Evolutionary conservation across 2,113 vertebrate genomes (phyloP), one percentile per base, ranked within the genome.

Genomic region (Apodemus sylvaticus): DNA sequence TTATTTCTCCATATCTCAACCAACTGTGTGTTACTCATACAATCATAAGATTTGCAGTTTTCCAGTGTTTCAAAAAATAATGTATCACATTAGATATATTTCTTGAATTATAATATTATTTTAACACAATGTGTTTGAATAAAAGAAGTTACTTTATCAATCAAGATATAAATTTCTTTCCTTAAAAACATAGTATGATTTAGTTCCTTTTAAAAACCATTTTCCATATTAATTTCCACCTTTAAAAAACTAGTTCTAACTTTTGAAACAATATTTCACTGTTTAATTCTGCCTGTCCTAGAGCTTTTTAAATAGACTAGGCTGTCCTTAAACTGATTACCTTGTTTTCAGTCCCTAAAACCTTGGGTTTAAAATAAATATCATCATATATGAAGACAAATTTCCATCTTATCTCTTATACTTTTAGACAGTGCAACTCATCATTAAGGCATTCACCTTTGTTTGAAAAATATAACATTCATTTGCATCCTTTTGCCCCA

Each of bases 111-210:
- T 3, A 45, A 3, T 70, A 20, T 70, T 45, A 6, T 86, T 92
- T 79, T 45, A 31, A 66, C 55, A 58, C n/a, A 66, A 55, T 94
- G n/a, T 73, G 45, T 24, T 92, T 90, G 79, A 90, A 92, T 94
- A 94, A 62, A 89, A 34, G 92, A 89, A 66, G 19, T 81, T 53
- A 66, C 60, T 90, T 89, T n/a, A 92, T 9, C 31, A 24, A 79
- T 58, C 55, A 16, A 79, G 13, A 51, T 39, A 71, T 71, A 64
- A 19, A 42, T 60, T 73, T 42, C 58, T 94, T 81, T 87, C 24
- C 62, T 64, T 64, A 3, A 64, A 26, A 64, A 74, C 71, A 42
- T 24, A 20, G 71, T 14, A 70, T 71, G 14, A 71, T 55, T 55
- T 81, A 42, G 14, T 93, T 39, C 16, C 51, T 90, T 93, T 60